These are phyloP conservation scores for Scatophagus argus DNA, from an alignment of 2,113 vertebrate species.

Conservation along the genomic window DNA sequence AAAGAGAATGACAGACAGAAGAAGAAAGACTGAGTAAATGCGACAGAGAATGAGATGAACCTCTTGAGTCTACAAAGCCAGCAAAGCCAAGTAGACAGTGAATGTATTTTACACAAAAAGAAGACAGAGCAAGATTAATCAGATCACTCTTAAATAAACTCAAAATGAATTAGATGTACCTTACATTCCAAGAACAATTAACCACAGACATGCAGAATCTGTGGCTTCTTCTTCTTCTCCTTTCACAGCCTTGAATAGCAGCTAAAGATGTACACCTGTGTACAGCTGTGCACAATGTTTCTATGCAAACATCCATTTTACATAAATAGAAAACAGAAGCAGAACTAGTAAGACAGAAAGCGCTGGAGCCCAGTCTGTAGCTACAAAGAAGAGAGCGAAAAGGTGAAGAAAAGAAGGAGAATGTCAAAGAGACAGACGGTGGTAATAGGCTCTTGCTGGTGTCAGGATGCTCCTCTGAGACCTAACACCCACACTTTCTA, in stretches of 20 bases:
- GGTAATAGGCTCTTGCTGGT: slow-evolving; percentile 61
- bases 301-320: background rate
- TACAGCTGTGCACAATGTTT: too few relatives aligned
- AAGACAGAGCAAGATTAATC: background rate
- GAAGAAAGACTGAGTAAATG: background rate
- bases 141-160: slow-evolving; percentile 1
- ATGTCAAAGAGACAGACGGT: slow-evolving; percentile 47
- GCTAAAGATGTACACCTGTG: background rate
- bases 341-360: too few relatives aligned
- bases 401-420: slow-evolving; percentile 21
- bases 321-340: background rate
- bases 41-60: background rate
- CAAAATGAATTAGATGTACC: slow-evolving; percentile 7
- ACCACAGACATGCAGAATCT: background rate
- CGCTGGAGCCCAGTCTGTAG: background rate
- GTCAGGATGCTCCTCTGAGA: slow-evolving; percentile 58
- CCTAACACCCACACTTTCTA: slow-evolving; percentile 53
- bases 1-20: slow-evolving; percentile 3
- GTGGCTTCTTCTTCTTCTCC: background rate
- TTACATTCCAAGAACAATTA: background rate
- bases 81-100: background rate
- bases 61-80: background rate
- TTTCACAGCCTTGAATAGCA: background rate
- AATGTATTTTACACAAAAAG: too few relatives aligned
- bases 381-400: background rate